Evolutionary conservation across 2,888 invertebrate species (phyloP).

Genomic region (Sinodicranocentrus sp.): DNA sequence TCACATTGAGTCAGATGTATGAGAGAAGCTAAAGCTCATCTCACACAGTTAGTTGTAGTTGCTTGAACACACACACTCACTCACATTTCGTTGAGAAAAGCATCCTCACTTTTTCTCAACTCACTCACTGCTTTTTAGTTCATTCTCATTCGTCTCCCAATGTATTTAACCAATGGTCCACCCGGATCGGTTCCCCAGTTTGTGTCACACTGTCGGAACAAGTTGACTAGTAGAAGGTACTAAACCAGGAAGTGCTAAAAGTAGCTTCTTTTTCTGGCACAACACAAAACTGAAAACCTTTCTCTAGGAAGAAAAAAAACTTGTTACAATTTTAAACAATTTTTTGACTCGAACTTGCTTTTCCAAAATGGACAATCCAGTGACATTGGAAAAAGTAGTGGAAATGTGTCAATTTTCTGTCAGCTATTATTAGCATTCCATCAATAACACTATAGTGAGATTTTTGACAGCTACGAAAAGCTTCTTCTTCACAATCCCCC

Average conservation of each 20-base stretch:
- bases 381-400: not conserved
- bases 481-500: slow-evolving; percentile 50
- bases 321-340: too few relatives aligned
- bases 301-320: too few relatives aligned
- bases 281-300: not conserved
- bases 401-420: slow-evolving; percentile 6
- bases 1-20: slow-evolving; percentile 42
- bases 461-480: not conserved
- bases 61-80: slow-evolving; percentile 26
- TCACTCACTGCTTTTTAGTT: slow-evolving; percentile 24
- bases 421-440: slow-evolving; percentile 39
- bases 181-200: slow-evolving; percentile 75
- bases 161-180: slow-evolving; percentile 75
- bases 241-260: slow-evolving; percentile 43
- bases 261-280: not conserved
- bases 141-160: slow-evolving; percentile 29
- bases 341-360: too few relatives aligned
- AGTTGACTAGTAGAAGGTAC: slow-evolving; percentile 60
- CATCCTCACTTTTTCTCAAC: slow-evolving; percentile 18
- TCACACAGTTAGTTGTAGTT: slow-evolving; percentile 33
- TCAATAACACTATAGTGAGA: not conserved
- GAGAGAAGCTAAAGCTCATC: slow-evolving; percentile 43
- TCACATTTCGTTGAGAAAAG: slow-evolving; percentile 46
- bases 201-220: slow-evolving; percentile 72
- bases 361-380: too few relatives aligned